These are phyloP conservation scores for Neoitamus cyanurus DNA, from an alignment of 2,888 invertebrate species.

Conservation along the genomic window DNA sequence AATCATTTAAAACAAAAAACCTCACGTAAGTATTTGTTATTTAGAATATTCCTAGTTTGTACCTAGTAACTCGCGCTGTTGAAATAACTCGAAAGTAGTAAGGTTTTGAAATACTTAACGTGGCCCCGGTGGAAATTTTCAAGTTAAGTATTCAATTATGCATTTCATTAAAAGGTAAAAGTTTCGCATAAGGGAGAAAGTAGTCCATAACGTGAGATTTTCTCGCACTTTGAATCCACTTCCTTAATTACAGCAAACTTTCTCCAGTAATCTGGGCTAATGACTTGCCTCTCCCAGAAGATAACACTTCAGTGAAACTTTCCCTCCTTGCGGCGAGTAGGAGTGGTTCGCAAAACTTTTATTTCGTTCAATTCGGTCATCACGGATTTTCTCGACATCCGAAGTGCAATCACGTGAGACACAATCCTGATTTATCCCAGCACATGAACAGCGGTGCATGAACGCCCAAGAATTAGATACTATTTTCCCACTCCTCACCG, in stretches of 20 bases:
- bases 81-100: not conserved
- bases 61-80: too few species aligned
- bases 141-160: not conserved
- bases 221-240: conserved; percentile 2
- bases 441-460: not conserved
- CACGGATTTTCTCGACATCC: not conserved
- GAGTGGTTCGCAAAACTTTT: not conserved
- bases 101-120: not conserved
- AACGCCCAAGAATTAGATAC: not conserved
- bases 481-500: not conserved
- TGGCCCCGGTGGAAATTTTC: not conserved
- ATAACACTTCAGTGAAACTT: not conserved
- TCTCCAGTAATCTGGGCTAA: conserved; percentile 3
- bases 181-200: not conserved
- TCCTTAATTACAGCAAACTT: conserved; percentile 13
- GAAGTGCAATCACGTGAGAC: not conserved
- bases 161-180: conserved; percentile 1
- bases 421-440: not conserved
- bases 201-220: not conserved
- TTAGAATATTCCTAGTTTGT: too few species aligned
- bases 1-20: too few species aligned
- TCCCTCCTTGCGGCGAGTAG: not conserved
- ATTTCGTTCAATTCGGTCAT: conserved; percentile 26
- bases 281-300: not conserved
- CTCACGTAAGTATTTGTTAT: too few species aligned